Evolutionary conservation across 2,797 vertebrate species (phyloP).

Genomic region (Sebastes paucispinis): DNA sequence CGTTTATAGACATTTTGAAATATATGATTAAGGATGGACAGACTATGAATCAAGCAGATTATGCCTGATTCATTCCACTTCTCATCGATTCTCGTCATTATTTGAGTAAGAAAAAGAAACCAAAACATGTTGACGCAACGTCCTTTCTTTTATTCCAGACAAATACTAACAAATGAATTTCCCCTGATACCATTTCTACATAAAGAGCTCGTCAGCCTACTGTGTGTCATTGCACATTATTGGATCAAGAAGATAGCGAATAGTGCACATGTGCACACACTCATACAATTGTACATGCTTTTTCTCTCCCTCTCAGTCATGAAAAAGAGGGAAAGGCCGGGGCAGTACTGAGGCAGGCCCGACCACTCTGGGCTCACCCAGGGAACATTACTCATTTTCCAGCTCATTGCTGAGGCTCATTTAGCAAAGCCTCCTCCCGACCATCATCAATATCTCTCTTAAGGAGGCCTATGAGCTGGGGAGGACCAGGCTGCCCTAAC

Average conservation of each 20-base stretch:
- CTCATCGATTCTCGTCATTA: not conserved
- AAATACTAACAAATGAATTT: not conserved
- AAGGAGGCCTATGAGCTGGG: conserved; percentile 65
- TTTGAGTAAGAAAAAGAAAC: not conserved
- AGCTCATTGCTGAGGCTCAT: conserved; percentile 78
- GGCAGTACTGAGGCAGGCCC: conserved; percentile 42
- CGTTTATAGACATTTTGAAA: fast-evolving
- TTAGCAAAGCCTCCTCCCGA: conserved; percentile 71
- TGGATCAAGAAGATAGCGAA: not conserved
- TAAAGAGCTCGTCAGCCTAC: not conserved
- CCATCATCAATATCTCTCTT: conserved; percentile 76
- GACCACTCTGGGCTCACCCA: conserved; percentile 48
- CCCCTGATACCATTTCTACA: not conserved
- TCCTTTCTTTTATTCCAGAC: not conserved
- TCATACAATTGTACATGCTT: not conserved
- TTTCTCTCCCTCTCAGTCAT: conserved; percentile 2
- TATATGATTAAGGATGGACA: not conserved
- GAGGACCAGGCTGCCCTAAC: conserved; percentile 63
- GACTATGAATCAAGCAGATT: not conserved
- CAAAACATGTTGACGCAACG: not conserved
- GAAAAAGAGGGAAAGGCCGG: not conserved
- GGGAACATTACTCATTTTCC: conserved; percentile 78
- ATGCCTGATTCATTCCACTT: not conserved
- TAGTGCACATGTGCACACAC: not conserved
- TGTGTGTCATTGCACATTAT: not conserved